These are phyloP conservation scores for Schlechtendalia chinensis DNA, from an alignment of 1,140 invertebrate genomes.

Conservation along the genomic window DNA sequence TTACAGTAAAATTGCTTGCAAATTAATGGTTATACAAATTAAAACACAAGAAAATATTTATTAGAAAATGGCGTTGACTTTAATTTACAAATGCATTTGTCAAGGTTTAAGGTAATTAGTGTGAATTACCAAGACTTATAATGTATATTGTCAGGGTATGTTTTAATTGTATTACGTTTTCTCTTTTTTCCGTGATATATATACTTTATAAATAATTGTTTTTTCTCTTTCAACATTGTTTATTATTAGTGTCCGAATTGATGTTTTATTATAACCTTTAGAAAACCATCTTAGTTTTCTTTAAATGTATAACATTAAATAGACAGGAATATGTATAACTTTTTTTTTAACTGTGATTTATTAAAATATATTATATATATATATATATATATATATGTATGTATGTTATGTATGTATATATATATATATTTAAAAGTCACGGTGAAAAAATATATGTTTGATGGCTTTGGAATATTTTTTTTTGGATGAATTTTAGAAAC, in stretches of 20 bases:
- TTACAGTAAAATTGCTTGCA: conserved; percentile 24
- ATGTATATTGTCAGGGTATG: conserved; percentile 38
- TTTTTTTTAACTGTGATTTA: conserved; percentile 13
- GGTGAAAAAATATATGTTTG: not conserved
- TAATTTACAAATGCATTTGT: conserved; percentile 13
- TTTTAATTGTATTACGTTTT: conserved; percentile 21
- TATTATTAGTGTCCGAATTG: conserved; percentile 3
- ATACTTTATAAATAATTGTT: not conserved
- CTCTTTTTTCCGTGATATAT: not conserved
- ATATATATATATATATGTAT: too few species aligned
- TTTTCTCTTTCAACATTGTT: conserved; percentile 1
- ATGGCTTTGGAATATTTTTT: too few species aligned
- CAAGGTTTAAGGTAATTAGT: conserved; percentile 9
- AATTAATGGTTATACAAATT: conserved; percentile 39
- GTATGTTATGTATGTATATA: too few species aligned
- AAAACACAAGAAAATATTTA: conserved; percentile 11
- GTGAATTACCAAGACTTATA: conserved; percentile 30
- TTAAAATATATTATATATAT: not conserved
- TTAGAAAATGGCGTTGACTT: not conserved
- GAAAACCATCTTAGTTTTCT: not conserved
- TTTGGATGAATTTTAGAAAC: conserved; percentile 4
- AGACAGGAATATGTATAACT: not conserved
- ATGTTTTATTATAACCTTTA: not conserved
- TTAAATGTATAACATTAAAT: conserved; percentile 33
- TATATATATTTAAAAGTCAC: not conserved